Evolutionary conservation across 2,113 vertebrate genomes (phyloP).

Genomic region (Microcebus lehilahytsara): DNA sequence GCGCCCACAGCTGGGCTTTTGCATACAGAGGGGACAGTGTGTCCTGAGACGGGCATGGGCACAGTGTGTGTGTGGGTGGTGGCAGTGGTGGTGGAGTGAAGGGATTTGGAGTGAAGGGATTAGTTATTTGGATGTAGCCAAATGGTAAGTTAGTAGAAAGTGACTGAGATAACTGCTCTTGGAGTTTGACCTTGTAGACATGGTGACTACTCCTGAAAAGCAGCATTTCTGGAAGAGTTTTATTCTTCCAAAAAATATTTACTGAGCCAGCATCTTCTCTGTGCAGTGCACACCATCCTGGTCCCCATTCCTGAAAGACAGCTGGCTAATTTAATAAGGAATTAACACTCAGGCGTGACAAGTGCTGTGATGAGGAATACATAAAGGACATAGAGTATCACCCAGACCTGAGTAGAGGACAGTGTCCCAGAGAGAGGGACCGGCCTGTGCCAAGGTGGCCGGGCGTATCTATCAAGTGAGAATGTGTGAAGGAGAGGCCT

Average conservation of each 20-base stretch:
- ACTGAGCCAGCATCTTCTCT: constrained; percentile 30
- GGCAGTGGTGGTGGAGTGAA: too few species aligned
- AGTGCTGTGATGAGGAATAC: background rate
- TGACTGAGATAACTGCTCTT: background rate
- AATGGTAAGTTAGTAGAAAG: background rate
- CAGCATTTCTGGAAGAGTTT: constrained; percentile 33
- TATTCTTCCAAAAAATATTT: constrained; percentile 4
- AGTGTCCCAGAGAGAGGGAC: background rate
- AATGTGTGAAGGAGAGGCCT: background rate
- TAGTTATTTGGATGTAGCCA: background rate
- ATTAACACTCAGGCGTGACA: constrained; percentile 17
- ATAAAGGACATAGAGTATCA: background rate
- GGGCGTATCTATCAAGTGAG: background rate
- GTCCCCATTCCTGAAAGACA: background rate
- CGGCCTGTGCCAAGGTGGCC: background rate
- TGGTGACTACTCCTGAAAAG: constrained; percentile 3
- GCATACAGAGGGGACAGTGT: background rate
- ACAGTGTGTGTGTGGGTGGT: too few species aligned
- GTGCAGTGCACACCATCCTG: background rate
- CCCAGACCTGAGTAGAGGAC: too few species aligned
- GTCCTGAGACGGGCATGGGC: background rate
- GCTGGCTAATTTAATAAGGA: constrained; percentile 61
- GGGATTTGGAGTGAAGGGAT: background rate
- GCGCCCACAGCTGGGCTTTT: background rate
- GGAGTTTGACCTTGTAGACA: background rate